Evolutionary conservation across 2,113 vertebrate genomes (phyloP), one percentile per base, ranked within the genome.

Genomic region (Tonatia bakeri): DNA sequence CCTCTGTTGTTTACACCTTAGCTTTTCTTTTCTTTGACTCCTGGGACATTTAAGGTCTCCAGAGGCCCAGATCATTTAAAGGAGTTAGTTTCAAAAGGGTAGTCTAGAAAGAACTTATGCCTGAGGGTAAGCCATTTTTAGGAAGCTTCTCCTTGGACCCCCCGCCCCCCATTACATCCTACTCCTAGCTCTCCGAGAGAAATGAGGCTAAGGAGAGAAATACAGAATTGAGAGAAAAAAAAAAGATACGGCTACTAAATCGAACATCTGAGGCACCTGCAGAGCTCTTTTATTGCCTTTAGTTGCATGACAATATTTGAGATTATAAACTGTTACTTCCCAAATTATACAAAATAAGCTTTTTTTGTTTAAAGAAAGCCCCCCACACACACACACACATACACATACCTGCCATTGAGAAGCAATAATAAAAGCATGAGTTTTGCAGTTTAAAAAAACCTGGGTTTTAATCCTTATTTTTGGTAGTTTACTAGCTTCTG

Each of bases 21-120:
- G 40, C 84, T 95, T 94, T 97, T 86, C 67, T 96, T 92, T 90
- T 92, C 76, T 94, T 95, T 96, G 84, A 31, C 94, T 92, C 76
- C 70, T 95, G 96, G 81, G 91, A 95, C 88, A 88, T 45, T 40
- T 31, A 93, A 3, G 81, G 65, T 95, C 96, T 96, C 92, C 59
- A 73, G 92, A 94, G 84, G 64, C 69, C 61, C 38, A 76, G 65
- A 85, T 96, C 43, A 45, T 33, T 90, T 94, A 85, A 94, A 89
- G 38, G 47, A 97, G 26, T 90, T 36, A 36, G 10, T 94, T 96
- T 90, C 77, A 72, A 16, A 94, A 93, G 87, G 52, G 43, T 90
- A 84, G 33, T 93, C 83, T 96, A 90, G 82, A 94, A 97, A 91
- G 15, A 89, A 96, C 75, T 95, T 96, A 84, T 85, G 45, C 83